Evolutionary conservation across 2,888 invertebrate species (phyloP), one percentile per base, ranked within the genome.

Genomic region (Lasiommata megera): DNA sequence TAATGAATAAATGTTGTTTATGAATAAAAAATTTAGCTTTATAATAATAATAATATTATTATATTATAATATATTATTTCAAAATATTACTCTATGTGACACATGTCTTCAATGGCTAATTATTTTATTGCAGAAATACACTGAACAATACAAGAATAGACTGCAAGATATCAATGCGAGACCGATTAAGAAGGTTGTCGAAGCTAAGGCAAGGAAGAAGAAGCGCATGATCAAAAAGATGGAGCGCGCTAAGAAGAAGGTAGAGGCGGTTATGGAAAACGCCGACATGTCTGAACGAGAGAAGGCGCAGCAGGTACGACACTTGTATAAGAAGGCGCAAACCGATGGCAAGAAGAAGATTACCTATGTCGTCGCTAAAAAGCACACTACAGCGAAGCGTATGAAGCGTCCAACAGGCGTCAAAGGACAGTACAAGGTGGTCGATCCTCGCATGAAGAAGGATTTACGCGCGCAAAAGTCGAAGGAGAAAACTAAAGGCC

Each of bases 161-260:
- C 84, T 96, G 11, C 93, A 95, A 78, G 98, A 98, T 67, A 94
- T 99, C 37, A 97, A 99, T 84, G 96, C 96, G 0, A 93, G 98
- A 61, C 98, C 99, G 11, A 98, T 99, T 62, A 99, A 99, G 90
- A 99, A 99, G 87, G 96, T 99, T 0, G 94, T 98, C 67, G 98
- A 99, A 89, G 99, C 99, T 0, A 99, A 98, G 87, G 98, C 98
- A 0, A 94, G 99, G 56, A 99, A 99, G 93, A 98, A 98, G 94
- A 95, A 94, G 83, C 95, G 97, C 66, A 95, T 96, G 63, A 80
- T 96, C 59, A 95, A 94, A 74, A 95, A 96, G 77, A 85, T 99
- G 86, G 97, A 98, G 66, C 97, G 96, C 73, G 98, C 98, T 0
- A 96, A 98, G 89, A 99, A 99, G 91, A 97, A 97, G 86, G 96